These are phyloP conservation scores for Ornithoptera alexandrae DNA, from an alignment of 2,888 invertebrate species.

Conservation along the genomic window DNA sequence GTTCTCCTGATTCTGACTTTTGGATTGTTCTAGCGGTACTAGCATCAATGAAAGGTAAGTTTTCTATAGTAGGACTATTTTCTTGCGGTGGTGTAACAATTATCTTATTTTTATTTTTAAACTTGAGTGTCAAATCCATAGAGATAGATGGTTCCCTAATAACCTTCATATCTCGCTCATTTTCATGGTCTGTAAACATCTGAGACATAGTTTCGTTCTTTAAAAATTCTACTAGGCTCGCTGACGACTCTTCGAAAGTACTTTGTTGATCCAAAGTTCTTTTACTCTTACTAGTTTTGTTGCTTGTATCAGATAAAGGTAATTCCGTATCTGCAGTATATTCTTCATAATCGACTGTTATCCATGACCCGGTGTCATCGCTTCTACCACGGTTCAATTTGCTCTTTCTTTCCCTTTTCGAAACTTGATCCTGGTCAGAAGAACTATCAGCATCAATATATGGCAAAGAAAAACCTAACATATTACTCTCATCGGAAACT, in stretches of 20 bases:
- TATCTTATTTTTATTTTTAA: constrained; percentile 78
- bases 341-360: constrained; percentile 84
- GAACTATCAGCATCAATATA: constrained; percentile 79
- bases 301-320: constrained; percentile 72
- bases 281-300: constrained; percentile 46
- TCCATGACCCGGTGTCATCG: constrained; percentile 85
- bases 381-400: constrained; percentile 77
- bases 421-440: constrained; percentile 68
- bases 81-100: constrained; percentile 82
- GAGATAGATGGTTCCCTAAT: constrained; percentile 50
- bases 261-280: constrained; percentile 76
- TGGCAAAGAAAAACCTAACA: constrained; percentile 73
- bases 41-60: constrained; percentile 70
- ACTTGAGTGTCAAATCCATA: constrained; percentile 64
- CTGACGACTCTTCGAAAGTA: constrained; percentile 80
- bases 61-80: constrained; percentile 81
- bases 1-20: constrained; percentile 69
- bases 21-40: constrained; percentile 62
- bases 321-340: constrained; percentile 82
- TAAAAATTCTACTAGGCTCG: constrained; percentile 74
- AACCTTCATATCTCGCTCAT: constrained; percentile 61
- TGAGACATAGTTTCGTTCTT: constrained; percentile 70
- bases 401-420: constrained; percentile 49
- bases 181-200: constrained; percentile 62
- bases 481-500: constrained; percentile 72